Base-by-base conservation (phyloP, 2,113 vertebrate genomes). In the Steatornis caripensis region DNA sequence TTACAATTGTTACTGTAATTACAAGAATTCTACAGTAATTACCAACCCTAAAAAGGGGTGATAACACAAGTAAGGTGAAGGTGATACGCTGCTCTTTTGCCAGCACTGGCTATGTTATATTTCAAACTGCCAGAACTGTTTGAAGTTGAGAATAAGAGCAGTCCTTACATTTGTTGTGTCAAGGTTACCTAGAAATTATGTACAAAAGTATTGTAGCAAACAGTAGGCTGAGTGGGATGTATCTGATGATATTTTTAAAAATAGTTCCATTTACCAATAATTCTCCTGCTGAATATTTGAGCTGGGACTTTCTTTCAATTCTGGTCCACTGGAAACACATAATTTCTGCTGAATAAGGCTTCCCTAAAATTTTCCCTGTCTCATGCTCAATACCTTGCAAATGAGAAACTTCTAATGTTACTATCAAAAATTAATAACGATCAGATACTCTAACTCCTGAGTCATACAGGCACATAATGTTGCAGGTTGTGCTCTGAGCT, bases 311-410 rank as follows among this genome's bases (percentile, higher is more conserved):
- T 93, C 87, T 95, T 93, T 91, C 51, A 60, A 0, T 78, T 87
- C 11, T 18, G 72, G 71, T 91, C 84, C 22, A 74, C 66, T 86
- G 89, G 87, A 93, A 68, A 88, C 74, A 75, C 58, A 49, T n/a
- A 58, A 80, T 64, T 96, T 95, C 80, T 95, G 80, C 95, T 96
- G 66, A 84, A 60, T 88, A 94, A 88, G 55, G 17, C 76, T 93
- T 79, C 15, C 37, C 32, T 69, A 41, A 49, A 69, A 87, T 58
- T 54, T 75, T 88, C 79, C 26, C 49, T 53, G 15, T 76, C n/a
- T 92, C 71, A 61, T 68, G 79, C 27, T 71, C 90, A 91, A 3
- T 61, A 58, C 37, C 15, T 51, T 61, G 36, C 26, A 77, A 77
- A 62, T 62, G 26, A 83, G 26, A 86, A 93, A 29, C 34, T 84